phyloP scores from a whole-genome alignment of 2,113 vertebrate species.

The Australoheros scitulus region DNA sequence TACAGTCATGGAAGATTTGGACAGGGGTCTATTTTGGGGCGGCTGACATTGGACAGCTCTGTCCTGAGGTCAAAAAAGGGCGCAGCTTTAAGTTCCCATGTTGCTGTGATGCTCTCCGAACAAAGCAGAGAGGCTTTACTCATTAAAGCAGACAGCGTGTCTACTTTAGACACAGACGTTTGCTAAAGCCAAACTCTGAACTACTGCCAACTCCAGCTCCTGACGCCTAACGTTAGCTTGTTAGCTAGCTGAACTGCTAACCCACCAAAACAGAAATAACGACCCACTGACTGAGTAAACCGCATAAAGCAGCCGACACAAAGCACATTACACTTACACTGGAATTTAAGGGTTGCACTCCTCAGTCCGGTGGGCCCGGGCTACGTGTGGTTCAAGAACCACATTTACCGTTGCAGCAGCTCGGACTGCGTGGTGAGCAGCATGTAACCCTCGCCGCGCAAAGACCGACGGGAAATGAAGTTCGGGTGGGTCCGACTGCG shows the following conservation, averaged over 20 bases:
- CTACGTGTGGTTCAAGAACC: conserved; percentile 35
- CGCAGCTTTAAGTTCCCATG: not conserved
- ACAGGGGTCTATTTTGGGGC: conserved; percentile 20
- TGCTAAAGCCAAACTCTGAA: conserved; percentile 25
- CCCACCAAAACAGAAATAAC: not conserved
- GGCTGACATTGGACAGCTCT: conserved; percentile 56
- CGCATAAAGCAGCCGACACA: not conserved
- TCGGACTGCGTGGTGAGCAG: conserved; percentile 36
- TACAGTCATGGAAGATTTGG: not conserved
- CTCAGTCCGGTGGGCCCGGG: conserved; percentile 1
- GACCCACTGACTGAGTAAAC: not conserved
- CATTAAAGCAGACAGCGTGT: not conserved
- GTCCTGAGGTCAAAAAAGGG: conserved; percentile 47
- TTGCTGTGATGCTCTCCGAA: rapidly evolving
- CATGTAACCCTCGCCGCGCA: conserved; percentile 26
- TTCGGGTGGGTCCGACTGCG: rapidly evolving
- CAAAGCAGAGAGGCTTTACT: not conserved
- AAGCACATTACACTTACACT: conserved; percentile 37
- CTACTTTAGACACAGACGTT: not conserved
- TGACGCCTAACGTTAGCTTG: conserved; percentile 24
- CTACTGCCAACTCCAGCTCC: conserved; percentile 58
- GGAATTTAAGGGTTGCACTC: not conserved
- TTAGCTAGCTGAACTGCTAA: conserved; percentile 27
- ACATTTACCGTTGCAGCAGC: conserved; percentile 37
- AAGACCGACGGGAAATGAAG: conserved; percentile 61